phyloP scores from a whole-genome alignment of 2,113 vertebrate genomes.

The Apaloderma vittatum region DNA sequence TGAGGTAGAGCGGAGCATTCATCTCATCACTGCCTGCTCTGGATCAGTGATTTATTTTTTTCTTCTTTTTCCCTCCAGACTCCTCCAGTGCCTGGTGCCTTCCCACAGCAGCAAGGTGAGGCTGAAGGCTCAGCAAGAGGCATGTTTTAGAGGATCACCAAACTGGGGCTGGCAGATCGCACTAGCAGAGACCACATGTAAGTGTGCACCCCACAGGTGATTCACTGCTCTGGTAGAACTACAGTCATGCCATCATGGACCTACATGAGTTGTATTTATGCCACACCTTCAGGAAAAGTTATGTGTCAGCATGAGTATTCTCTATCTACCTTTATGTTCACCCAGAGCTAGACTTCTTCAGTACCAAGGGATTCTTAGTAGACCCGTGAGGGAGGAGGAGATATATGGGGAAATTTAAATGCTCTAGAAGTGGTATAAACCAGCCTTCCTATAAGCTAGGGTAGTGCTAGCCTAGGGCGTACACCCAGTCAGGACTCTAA shows the following conservation, averaged over 20 bases:
- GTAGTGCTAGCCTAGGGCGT: neutral
- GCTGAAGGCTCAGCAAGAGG: neutral
- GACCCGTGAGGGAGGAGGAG: neutral
- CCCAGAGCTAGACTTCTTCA: neutral
- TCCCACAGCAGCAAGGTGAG: neutral
- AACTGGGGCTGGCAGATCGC: neutral
- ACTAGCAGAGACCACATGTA: neutral
- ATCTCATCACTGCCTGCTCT: neutral
- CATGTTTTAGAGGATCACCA: neutral
- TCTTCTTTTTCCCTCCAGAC: accelerated
- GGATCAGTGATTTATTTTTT: neutral
- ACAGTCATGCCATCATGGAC: neutral
- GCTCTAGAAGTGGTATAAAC: neutral
- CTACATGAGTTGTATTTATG: accelerated
- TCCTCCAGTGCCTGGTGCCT: accelerated
- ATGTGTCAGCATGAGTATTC: neutral
- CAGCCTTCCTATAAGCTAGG: neutral
- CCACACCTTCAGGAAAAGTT: neutral
- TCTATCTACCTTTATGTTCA: neutral
- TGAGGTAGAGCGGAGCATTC: neutral
- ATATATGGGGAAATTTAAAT: neutral
- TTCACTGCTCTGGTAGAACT: neutral
- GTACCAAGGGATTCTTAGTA: neutral
- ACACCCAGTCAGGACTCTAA: neutral
- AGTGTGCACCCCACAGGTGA: accelerated